These are phyloP conservation scores for Coronaproctus castanopsis DNA, from an alignment of 2,888 invertebrate species.

Conservation along the genomic window DNA sequence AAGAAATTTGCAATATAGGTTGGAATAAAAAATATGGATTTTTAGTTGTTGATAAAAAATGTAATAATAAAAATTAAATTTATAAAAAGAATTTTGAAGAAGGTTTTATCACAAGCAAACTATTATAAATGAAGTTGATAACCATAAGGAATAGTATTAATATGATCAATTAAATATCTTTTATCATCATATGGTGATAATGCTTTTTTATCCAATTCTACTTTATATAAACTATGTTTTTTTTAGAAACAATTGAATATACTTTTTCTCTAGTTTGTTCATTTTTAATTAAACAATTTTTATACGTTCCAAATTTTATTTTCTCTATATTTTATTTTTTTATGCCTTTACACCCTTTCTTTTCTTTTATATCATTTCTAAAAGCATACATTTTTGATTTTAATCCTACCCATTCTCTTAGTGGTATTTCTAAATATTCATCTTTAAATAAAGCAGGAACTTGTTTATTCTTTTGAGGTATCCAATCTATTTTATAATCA, in stretches of 20 bases:
- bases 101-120: slow-evolving; percentile 1
- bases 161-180: slow-evolving; percentile 3
- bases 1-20: slow-evolving; percentile 1
- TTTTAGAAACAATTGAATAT: slow-evolving; percentile 5
- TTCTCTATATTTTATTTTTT: slow-evolving; percentile 8
- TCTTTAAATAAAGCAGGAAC: slow-evolving; percentile 6
- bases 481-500: slow-evolving; percentile 7
- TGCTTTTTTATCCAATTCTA: slow-evolving; percentile 7
- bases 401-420: slow-evolving; percentile 1
- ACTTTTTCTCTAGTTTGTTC: background rate
- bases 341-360: slow-evolving; percentile 8
- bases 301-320: slow-evolving; percentile 7
- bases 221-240: slow-evolving; percentile 5
- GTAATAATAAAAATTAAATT: background rate
- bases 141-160: slow-evolving; percentile 6
- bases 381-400: slow-evolving; percentile 8
- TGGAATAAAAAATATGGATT: slow-evolving; percentile 1
- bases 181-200: slow-evolving; percentile 8
- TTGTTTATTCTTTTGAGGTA: slow-evolving; percentile 2
- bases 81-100: slow-evolving; percentile 1
- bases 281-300: background rate
- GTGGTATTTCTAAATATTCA: slow-evolving; percentile 6
- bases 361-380: slow-evolving; percentile 8
- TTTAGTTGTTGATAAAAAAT: slow-evolving; percentile 2
- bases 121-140: slow-evolving; percentile 6